Conservation (phyloP, 1,140 invertebrate species). For the Pogonomyrmex californicus region DNA sequence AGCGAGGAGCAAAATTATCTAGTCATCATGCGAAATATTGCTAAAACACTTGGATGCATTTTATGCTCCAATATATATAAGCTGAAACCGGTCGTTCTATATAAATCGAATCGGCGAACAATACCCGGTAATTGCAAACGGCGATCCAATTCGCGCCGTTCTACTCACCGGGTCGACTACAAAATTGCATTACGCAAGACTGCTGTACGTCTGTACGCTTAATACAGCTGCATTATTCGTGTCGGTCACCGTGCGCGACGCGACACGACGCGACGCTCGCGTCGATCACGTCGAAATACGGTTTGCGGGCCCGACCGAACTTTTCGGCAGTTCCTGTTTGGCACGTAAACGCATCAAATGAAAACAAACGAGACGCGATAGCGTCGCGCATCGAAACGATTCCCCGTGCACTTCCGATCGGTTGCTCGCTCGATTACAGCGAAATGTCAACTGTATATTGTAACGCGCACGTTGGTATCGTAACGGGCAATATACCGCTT, state of each 20-base stretch:
- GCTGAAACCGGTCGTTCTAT: neutral
- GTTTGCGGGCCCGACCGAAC: neutral
- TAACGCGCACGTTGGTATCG: constrained; percentile 21
- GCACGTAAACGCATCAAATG: neutral
- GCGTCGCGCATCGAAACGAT: constrained; percentile 10
- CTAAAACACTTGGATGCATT: neutral
- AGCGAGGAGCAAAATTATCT: neutral
- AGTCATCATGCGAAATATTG: neutral
- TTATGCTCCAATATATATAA: neutral
- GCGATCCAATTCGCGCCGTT: constrained; percentile 14
- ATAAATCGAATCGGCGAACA: constrained; percentile 26
- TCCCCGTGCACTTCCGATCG: constrained; percentile 23
- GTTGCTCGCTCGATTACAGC: constrained; percentile 17
- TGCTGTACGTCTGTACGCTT: neutral
- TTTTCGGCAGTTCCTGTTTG: constrained; percentile 24
- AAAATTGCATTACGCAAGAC: constrained; percentile 46
- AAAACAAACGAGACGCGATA: constrained; percentile 30
- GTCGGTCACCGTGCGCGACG: neutral
- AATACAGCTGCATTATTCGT: constrained; percentile 22
- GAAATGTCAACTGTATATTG: constrained; percentile 19
- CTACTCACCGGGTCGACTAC: neutral
- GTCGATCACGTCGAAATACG: constrained; percentile 27
- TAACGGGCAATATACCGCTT: neutral
- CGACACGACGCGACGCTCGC: neutral
- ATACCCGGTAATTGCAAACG: constrained; percentile 15